Evolutionary conservation across 2,113 vertebrate species (phyloP).

Genomic region (Oxyura jamaicensis): DNA sequence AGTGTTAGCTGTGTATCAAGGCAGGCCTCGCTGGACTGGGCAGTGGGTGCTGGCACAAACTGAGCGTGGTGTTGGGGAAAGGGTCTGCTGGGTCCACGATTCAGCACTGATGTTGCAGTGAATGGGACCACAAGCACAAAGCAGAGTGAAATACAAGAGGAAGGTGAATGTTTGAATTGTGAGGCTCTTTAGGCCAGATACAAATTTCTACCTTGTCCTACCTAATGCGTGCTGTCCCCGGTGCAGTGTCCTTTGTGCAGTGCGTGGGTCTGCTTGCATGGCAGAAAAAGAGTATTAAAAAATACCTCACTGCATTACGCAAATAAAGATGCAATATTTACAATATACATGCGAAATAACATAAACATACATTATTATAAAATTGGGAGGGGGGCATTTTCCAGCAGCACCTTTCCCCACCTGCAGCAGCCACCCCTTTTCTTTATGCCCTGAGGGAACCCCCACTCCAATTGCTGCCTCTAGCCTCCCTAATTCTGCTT

Average conservation of each 20-base stretch:
- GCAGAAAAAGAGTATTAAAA: background rate
- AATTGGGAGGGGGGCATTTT: background rate
- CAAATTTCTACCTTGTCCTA: background rate
- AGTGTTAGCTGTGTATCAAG: fast-evolving
- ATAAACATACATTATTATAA: background rate
- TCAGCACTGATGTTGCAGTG: background rate
- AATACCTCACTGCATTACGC: background rate
- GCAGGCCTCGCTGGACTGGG: fast-evolving
- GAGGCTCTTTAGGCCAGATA: background rate
- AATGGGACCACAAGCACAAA: background rate
- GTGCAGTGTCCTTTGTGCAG: background rate
- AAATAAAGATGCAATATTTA: background rate
- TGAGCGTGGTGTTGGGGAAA: background rate
- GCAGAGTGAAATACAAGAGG: background rate
- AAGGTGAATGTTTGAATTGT: fast-evolving
- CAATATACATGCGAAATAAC: background rate
- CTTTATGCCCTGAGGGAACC: background rate
- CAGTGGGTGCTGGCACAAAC: background rate
- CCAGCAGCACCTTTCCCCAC: background rate
- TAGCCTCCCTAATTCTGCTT: background rate
- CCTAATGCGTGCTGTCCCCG: fast-evolving
- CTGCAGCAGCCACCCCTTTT: background rate
- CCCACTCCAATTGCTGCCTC: background rate
- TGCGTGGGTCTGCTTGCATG: fast-evolving
- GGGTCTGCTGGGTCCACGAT: background rate